Evolutionary conservation across 1,140 invertebrate species (phyloP).

Genomic region (Anoplophora glabripennis): DNA sequence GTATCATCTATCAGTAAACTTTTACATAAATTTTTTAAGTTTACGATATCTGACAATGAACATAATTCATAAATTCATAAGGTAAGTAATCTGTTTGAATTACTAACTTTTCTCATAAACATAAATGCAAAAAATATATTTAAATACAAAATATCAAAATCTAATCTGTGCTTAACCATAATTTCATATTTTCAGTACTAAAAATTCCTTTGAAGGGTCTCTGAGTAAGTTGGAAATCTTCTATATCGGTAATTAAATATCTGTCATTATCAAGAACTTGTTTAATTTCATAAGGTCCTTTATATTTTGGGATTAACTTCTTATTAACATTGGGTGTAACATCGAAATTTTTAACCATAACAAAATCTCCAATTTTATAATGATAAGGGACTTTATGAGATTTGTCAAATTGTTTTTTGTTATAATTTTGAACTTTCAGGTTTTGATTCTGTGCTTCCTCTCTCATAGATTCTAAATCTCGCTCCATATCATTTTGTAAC

Average conservation of each 20-base stretch:
- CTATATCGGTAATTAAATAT: slow-evolving; percentile 32
- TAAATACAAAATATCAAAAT: no score
- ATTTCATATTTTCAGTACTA: background rate
- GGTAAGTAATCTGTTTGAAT: no score
- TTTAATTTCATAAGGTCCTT: slow-evolving; percentile 26
- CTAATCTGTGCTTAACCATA: no score
- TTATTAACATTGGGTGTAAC: slow-evolving; percentile 22
- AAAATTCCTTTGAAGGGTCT: slow-evolving; percentile 31
- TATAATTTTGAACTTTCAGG: background rate
- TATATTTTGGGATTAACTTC: slow-evolving; percentile 34
- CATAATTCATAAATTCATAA: no score
- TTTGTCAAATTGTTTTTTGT: slow-evolving; percentile 13
- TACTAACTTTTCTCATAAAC: no score
- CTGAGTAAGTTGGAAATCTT: slow-evolving; percentile 27
- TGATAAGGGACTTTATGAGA: slow-evolving; percentile 20
- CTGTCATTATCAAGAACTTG: slow-evolving; percentile 25
- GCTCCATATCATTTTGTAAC: no score
- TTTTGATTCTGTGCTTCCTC: no score
- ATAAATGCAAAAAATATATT: no score
- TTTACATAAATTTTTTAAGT: no score
- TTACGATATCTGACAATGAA: no score
- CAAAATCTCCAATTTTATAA: slow-evolving; percentile 31
- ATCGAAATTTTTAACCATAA: slow-evolving; percentile 30
- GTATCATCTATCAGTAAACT: no score
- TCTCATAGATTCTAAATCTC: background rate